phyloP scores from a whole-genome alignment of 2,113 vertebrate genomes.

The Chloroceryle aenea region DNA sequence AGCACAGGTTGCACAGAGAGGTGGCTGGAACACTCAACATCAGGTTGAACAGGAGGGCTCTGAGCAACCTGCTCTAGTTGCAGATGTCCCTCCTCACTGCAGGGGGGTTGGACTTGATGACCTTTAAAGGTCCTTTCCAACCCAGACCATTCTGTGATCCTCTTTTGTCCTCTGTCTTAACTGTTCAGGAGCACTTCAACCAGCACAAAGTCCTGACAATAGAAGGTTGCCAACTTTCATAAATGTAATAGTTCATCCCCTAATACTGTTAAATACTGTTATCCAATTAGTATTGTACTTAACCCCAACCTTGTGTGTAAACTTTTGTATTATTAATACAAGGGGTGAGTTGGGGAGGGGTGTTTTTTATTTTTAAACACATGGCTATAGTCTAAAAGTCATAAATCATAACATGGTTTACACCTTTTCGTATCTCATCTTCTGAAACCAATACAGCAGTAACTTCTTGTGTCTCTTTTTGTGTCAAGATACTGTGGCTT shows the following conservation, averaged over 20 bases:
- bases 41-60: neutral
- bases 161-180: neutral
- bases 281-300: neutral
- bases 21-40: neutral
- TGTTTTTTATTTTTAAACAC: neutral
- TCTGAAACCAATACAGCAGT: neutral
- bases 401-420: neutral
- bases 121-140: neutral
- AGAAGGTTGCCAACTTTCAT: neutral
- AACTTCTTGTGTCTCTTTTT: too few species aligned
- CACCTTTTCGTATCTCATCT: neutral
- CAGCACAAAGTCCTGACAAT: neutral
- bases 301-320: neutral
- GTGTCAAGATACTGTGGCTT: neutral
- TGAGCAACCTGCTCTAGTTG: neutral
- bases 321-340: neutral
- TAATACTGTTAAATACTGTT: neutral
- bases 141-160: neutral
- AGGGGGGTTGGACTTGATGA: neutral
- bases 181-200: neutral
- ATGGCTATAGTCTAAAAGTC: neutral
- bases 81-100: neutral
- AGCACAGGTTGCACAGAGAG: neutral
- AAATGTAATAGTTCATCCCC: neutral
- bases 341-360: fast-evolving